Base-by-base conservation (phyloP, 2,113 vertebrate genomes). In the Chlamydotis undulata region DNA sequence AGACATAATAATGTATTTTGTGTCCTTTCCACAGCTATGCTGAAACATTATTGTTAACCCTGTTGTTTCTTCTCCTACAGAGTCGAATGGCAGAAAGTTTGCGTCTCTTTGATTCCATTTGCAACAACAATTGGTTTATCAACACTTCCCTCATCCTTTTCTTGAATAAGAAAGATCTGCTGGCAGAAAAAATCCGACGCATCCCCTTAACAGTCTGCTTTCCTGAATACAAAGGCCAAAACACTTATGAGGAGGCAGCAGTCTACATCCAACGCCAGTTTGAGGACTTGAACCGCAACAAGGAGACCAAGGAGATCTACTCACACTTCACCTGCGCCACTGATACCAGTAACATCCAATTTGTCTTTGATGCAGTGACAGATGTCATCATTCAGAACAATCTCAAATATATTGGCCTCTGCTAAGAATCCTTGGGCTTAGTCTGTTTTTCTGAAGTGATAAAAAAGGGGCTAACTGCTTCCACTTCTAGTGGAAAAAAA, bases 121-220 rank as follows among this genome's bases (percentile, higher is more conserved):
- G 99, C 98, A 99, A 99, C 99, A 99, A 99, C 99, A 99, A 99
- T 98, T 99, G 99, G 99, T 99, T 99, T 97, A 99, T 99, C 98
- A 99, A 99, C 98, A 99, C 99, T 35, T 99, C 99, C 7, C 99
- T 99, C 97, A 99, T 99, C 97, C 99, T 99, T 96, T 99, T 99
- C 98, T 99, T 99, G 97, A 99, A 99, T 98, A 99, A 99, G 98
- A 99, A 99, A 98, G 99, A 99, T 98, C 98, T 99, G 97, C 98
- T 99, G 98, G 99, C 99, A 5, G 99, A 99, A 98, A 99, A 99
- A 98, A 99, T 99, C 97, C 99, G 99, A 89, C 99, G 99, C 95
- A 99, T 99, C 87, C 99, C 99, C 12, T 98, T 99, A 93, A 99
- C 99, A 64, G 98, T 99, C 96, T 99, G 99, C 98, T 99, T 99